These are phyloP conservation scores for Sphinx pinastri DNA, from an alignment of 2,888 invertebrate species.

Conservation along the genomic window DNA sequence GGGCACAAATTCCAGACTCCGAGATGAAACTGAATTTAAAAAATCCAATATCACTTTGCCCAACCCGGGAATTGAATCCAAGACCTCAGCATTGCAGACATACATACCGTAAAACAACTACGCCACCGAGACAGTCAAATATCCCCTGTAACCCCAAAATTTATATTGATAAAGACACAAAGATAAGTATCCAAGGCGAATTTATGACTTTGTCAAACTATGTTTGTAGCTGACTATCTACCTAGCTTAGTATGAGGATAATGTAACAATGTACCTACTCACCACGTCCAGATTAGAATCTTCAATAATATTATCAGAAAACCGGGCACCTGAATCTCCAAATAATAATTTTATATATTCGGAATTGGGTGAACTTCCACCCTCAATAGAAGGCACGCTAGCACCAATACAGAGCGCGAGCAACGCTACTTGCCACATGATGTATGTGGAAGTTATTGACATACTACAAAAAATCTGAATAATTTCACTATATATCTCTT, in stretches of 20 bases:
- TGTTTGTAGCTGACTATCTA: background rate
- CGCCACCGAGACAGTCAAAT: too few species aligned
- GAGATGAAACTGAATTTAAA: too few species aligned
- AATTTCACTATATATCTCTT: slow-evolving; percentile 4
- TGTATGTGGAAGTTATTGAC: slow-evolving; percentile 4
- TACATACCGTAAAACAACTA: too few species aligned
- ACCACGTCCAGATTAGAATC: slow-evolving; percentile 71
- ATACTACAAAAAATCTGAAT: background rate
- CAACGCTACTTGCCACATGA: slow-evolving; percentile 40
- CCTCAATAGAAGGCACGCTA: background rate
- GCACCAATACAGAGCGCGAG: slow-evolving; percentile 36
- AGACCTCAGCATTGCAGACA: too few species aligned
- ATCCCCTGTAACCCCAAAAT: too few species aligned
- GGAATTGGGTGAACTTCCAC: slow-evolving; percentile 50
- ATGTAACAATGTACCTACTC: slow-evolving; percentile 44
- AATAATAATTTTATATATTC: slow-evolving; percentile 51
- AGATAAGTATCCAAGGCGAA: too few species aligned
- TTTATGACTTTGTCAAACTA: background rate
- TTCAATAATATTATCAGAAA: slow-evolving; percentile 63
- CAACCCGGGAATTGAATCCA: too few species aligned
- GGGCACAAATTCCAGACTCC: too few species aligned
- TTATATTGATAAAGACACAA: too few species aligned
- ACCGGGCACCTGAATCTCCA: slow-evolving; percentile 39
- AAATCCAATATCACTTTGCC: too few species aligned
- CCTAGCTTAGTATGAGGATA: background rate